Percentiles rank a stretch among this genome's conserved stretches.
These are phyloP conservation scores for Fregetta grallaria DNA, from an alignment of 2,113 vertebrate genomes.

Conservation along the genomic window DNA sequence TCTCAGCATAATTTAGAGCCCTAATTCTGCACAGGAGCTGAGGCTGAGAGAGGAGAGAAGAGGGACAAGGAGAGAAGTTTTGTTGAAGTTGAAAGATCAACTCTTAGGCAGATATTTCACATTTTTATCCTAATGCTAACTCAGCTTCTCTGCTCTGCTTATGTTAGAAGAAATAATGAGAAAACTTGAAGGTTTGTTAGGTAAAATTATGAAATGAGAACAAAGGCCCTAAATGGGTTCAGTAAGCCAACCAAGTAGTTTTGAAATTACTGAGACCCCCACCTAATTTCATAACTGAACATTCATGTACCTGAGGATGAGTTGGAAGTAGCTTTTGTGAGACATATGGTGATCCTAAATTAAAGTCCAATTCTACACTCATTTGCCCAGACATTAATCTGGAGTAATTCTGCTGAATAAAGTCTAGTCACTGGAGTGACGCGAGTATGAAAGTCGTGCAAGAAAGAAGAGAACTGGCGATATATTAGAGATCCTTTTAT, in stretches of 20 bases:
- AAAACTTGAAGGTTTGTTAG: not conserved
- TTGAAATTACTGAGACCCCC: not conserved
- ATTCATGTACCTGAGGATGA: not conserved
- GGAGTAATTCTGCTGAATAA: not conserved
- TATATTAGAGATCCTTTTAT: not conserved
- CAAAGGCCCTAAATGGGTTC: not conserved
- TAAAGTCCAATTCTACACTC: not conserved
- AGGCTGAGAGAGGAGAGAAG: not conserved
- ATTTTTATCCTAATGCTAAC: not conserved
- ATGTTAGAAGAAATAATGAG: not conserved
- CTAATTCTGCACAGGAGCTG: not conserved
- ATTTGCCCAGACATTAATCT: not conserved
- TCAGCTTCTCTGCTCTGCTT: not conserved
- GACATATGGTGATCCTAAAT: not conserved
- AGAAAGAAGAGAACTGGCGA: not conserved
- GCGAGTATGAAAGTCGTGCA: not conserved
- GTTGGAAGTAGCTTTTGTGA: not conserved
- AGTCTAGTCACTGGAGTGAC: not conserved
- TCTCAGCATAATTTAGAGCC: not conserved
- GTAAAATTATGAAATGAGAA: not conserved
- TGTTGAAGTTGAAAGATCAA: not conserved
- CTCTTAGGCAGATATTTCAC: not conserved
- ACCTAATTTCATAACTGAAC: not conserved
- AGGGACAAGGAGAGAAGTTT: not conserved
- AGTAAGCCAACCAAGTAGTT: not conserved